phyloP scores from a whole-genome alignment of 1,140 invertebrate genomes.

The Pygmarrhopalites habei region DNA sequence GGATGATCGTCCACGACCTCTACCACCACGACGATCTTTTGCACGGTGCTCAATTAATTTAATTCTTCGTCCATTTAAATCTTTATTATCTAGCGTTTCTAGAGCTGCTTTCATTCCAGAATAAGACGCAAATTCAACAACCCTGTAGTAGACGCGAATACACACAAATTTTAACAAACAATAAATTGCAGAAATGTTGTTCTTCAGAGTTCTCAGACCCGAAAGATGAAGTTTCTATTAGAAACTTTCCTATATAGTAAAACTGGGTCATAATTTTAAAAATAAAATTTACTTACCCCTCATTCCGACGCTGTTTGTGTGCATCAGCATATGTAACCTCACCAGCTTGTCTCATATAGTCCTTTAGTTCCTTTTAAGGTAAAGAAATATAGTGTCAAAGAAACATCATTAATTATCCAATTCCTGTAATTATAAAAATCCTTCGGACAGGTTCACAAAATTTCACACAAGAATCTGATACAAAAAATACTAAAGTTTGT shows the following conservation, averaged over 20 bases:
- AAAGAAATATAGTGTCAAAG: neutral
- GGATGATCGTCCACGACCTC: constrained; percentile 50
- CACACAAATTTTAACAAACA: constrained; percentile 5
- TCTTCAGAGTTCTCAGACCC: constrained; percentile 20
- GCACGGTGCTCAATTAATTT: constrained; percentile 78
- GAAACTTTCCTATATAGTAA: neutral
- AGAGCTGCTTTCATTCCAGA: constrained; percentile 92
- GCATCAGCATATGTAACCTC: constrained; percentile 99
- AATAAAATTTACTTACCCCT: constrained; percentile 63
- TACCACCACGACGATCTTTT: constrained; percentile 52
- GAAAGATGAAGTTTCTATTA: constrained; percentile 24
- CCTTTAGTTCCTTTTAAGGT: constrained; percentile 84
- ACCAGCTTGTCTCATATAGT: constrained; percentile 97
- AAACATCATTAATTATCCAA: neutral
- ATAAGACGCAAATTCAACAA: constrained; percentile 85
- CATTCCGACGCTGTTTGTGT: constrained; percentile 90
- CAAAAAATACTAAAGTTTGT: neutral
- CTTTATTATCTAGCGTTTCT: constrained; percentile 91
- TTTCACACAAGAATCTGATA: neutral
- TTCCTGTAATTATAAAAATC: too few species aligned
- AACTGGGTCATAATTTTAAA: constrained; percentile 14
- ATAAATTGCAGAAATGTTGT: constrained; percentile 3
- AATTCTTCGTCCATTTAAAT: constrained; percentile 88
- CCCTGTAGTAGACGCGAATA: constrained; percentile 50
- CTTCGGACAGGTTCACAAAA: neutral